phyloP scores from a whole-genome alignment of 2,797 vertebrate species.

The Rhadinocentrus ornatus region DNA sequence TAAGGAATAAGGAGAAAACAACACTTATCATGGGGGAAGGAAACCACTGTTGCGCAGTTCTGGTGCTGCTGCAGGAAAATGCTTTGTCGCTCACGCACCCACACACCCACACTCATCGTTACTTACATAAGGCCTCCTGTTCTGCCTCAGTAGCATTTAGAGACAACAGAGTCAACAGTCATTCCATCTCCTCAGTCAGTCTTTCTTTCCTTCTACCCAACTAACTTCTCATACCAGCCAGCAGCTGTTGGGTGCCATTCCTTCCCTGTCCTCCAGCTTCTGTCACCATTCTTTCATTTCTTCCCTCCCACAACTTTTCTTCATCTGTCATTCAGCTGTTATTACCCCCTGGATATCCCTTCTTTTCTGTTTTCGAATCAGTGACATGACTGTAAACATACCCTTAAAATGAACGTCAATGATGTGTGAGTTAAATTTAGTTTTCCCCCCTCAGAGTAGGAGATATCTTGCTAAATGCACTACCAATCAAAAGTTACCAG shows the following conservation, averaged over 20 bases:
- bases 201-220: constrained; percentile 40
- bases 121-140: constrained; percentile 67
- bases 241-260: constrained; percentile 49
- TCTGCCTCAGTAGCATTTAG: constrained; percentile 51
- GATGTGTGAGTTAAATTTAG: too few relatives aligned
- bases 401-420: background rate
- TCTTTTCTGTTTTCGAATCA: constrained; percentile 3
- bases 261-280: constrained; percentile 19
- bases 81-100: constrained; percentile 60
- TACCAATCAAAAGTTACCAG: too few relatives aligned
- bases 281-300: constrained; percentile 25
- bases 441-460: background rate
- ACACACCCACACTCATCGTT: constrained; percentile 67
- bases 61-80: constrained; percentile 55
- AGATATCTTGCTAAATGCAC: background rate
- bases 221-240: constrained; percentile 41
- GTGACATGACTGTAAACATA: background rate
- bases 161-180: constrained; percentile 56
- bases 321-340: constrained; percentile 7
- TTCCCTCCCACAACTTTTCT: constrained; percentile 16
- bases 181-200: constrained; percentile 29
- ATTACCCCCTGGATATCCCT: constrained; percentile 7
- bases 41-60: constrained; percentile 56
- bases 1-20: constrained; percentile 16
- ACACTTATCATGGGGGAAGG: constrained; percentile 46